Percentiles rank a stretch among this genome's conserved stretches.
phyloP scores from a whole-genome alignment of 2,113 vertebrate species.

The Sceloporus tristichus region DNA sequence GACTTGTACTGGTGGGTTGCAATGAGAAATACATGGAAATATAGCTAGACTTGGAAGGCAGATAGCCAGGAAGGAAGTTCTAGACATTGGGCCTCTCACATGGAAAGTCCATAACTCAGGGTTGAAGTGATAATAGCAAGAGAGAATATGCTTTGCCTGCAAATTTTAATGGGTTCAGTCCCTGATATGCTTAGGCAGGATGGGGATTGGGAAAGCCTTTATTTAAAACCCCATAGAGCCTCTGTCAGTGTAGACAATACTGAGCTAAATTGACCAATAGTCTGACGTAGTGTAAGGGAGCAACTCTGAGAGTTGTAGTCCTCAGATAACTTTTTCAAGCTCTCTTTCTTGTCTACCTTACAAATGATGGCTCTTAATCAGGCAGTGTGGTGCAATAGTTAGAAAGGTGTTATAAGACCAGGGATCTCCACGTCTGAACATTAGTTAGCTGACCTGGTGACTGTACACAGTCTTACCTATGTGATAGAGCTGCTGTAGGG shows the following conservation, averaged over 20 bases:
- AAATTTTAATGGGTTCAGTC: background rate
- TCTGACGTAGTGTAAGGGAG: no score
- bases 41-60: background rate
- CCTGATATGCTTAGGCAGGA: background rate
- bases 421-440: no score
- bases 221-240: background rate
- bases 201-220: background rate
- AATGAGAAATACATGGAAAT: background rate
- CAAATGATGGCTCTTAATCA: background rate
- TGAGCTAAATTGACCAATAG: background rate
- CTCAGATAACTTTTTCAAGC: background rate
- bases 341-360: no score
- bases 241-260: background rate
- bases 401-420: no score
- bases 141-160: background rate
- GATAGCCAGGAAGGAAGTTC: background rate
- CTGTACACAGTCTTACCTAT: background rate
- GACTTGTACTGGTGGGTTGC: background rate
- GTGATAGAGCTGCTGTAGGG: background rate
- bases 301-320: background rate
- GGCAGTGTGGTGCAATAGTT: background rate
- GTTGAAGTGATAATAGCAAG: background rate
- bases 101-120: background rate
- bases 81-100: background rate
- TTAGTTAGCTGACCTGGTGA: background rate